A percentile compares a stretch with the other conserved stretches of the same genome.
Conservation (phyloP, 2,797 vertebrate species). For the Taeniopygia guttata region DNA sequence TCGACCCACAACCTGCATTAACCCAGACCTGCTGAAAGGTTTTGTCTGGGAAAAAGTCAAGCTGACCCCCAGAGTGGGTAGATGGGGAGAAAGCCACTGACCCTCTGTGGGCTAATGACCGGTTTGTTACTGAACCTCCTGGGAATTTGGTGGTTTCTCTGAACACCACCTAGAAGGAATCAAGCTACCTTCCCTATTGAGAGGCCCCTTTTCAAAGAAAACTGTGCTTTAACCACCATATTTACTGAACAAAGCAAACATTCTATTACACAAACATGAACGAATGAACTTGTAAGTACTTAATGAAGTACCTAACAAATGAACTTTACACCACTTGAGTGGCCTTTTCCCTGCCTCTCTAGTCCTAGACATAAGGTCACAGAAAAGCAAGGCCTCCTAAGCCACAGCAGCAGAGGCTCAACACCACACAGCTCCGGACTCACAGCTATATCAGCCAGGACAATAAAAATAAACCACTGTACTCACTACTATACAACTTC, state of each 20-base stretch:
- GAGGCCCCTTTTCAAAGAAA: not conserved
- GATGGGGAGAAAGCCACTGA: not conserved
- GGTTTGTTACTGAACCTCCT: not conserved
- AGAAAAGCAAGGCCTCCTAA: not conserved
- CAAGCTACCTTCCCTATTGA: not conserved
- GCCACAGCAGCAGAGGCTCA: not conserved
- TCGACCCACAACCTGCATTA: rapidly evolving
- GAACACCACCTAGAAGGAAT: not conserved
- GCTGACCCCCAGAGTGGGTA: not conserved
- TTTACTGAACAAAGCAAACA: not conserved
- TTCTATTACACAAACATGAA: not conserved
- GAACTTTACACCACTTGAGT: not conserved
- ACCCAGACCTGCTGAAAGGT: not conserved
- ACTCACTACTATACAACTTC: not conserved
- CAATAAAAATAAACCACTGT: rapidly evolving
- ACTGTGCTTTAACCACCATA: not conserved
- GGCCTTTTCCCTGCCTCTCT: not conserved
- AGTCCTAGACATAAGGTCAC: not conserved
- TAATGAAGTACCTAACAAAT: not conserved
- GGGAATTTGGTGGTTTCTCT: not conserved
- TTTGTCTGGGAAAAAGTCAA: not conserved
- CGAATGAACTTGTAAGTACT: not conserved
- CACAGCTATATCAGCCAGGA: rapidly evolving
- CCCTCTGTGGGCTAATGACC: not conserved
- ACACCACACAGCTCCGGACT: not conserved